Evolutionary conservation across 2,797 vertebrate genomes (phyloP).

Genomic region (Microctenopoma lineatum): DNA sequence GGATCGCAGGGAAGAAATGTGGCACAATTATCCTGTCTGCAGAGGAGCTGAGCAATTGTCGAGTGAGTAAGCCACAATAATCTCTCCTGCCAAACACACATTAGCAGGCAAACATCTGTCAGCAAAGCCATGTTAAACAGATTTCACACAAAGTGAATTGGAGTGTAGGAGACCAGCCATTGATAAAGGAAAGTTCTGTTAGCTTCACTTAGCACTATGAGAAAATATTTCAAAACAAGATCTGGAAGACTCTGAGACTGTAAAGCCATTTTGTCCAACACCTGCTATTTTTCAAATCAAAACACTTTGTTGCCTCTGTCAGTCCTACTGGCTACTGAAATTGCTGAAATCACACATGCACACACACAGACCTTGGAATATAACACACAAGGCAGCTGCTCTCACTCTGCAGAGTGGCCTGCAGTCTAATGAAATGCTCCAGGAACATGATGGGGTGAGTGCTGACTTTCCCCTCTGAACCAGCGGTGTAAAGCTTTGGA

Average conservation of each 20-base stretch:
- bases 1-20: slow-evolving; percentile 92
- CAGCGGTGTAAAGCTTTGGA: slow-evolving; percentile 31
- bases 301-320: not conserved
- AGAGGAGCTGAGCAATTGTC: slow-evolving; percentile 94
- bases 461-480: slow-evolving; percentile 27
- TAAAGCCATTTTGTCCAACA: not conserved
- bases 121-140: slow-evolving; percentile 41
- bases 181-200: slow-evolving; percentile 11
- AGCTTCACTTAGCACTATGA: not conserved
- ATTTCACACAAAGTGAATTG: slow-evolving; percentile 23
- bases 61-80: slow-evolving; percentile 85
- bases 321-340: not conserved
- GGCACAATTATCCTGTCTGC: slow-evolving; percentile 91
- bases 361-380: slow-evolving; percentile 3
- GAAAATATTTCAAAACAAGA: not conserved
- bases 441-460: slow-evolving; percentile 54
- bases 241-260: not conserved
- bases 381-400: slow-evolving; percentile 24
- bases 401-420: slow-evolving; percentile 27
- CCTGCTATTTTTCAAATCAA: no score
- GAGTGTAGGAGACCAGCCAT: not conserved
- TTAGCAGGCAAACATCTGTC: slow-evolving; percentile 54
- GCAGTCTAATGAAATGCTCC: slow-evolving; percentile 58
- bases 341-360: not conserved
- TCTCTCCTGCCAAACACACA: slow-evolving; percentile 36